Percentiles rank a stretch among this genome's conserved stretches.
Evolutionary conservation across 1,140 invertebrate species (phyloP).

Genomic region (Leptoteleia sp.): DNA sequence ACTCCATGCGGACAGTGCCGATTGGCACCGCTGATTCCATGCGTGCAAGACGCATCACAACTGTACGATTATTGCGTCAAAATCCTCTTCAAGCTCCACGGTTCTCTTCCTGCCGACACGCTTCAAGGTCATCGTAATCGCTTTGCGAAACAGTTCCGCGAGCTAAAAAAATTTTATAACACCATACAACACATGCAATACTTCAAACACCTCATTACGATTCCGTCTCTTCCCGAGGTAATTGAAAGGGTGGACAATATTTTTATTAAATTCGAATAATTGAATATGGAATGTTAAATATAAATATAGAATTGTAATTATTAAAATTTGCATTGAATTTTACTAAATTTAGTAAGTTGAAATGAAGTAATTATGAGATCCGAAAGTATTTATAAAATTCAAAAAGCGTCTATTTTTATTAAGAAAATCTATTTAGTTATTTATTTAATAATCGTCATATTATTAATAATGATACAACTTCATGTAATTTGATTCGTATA

Average conservation of each 20-base stretch:
- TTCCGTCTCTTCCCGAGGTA: slow-evolving; percentile 95
- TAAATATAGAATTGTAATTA: no score
- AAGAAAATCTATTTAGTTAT: no score
- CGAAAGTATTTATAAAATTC: no score
- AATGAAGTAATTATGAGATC: no score
- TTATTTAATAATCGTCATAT: no score
- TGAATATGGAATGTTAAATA: slow-evolving; percentile 2
- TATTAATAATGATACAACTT: no score
- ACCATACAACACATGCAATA: slow-evolving; percentile 97
- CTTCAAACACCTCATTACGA: slow-evolving; percentile 97
- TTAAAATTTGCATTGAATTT: no score
- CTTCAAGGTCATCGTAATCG: slow-evolving; percentile 94
- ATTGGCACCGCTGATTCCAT: slow-evolving; percentile 97
- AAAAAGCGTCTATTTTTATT: no score
- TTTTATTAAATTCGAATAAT: no score
- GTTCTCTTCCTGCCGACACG: slow-evolving; percentile 93
- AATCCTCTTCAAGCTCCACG: slow-evolving; percentile 97
- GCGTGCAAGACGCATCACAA: slow-evolving; percentile 97
- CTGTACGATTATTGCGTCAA: slow-evolving; percentile 98
- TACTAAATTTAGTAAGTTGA: no score
- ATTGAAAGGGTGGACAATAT: slow-evolving; percentile 50
- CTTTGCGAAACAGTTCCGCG: slow-evolving; percentile 94
- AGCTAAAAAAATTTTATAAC: slow-evolving; percentile 95
- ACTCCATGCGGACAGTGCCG: slow-evolving; percentile 97
- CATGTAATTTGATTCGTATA: no score